A percentile compares a stretch with the other conserved stretches of the same genome.
Conservation (phyloP, 2,888 invertebrate genomes). For the Notodonta ziczac region DNA sequence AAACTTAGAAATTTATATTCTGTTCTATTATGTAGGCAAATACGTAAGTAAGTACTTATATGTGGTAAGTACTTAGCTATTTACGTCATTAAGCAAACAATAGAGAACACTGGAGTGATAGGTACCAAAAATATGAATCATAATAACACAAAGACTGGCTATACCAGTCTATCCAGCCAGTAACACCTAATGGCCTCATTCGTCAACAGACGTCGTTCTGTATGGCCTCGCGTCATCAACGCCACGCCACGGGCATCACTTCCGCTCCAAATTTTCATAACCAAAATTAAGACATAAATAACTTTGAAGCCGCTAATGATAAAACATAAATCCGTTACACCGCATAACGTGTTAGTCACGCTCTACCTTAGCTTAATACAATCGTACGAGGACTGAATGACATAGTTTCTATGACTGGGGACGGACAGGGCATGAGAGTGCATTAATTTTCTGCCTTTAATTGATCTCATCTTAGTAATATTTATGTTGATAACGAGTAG, state of each 20-base stretch:
- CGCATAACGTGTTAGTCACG: slow-evolving; percentile 74
- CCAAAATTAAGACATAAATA: slow-evolving; percentile 81
- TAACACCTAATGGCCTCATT: slow-evolving; percentile 55
- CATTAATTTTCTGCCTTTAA: slow-evolving; percentile 55
- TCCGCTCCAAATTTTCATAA: slow-evolving; percentile 68
- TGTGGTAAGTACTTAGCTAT: background rate
- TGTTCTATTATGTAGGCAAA: no score
- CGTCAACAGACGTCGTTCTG: slow-evolving; percentile 39
- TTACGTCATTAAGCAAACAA: background rate
- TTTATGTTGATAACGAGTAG: slow-evolving; percentile 15
- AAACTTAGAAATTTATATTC: no score
- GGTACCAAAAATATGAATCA: slow-evolving; percentile 39
- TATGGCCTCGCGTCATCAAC: slow-evolving; percentile 54
- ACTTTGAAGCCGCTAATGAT: slow-evolving; percentile 60
- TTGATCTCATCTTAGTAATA: slow-evolving; percentile 26
- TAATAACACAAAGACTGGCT: slow-evolving; percentile 21
- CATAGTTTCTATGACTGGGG: slow-evolving; percentile 50
- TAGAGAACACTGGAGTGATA: slow-evolving; percentile 9
- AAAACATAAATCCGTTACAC: slow-evolving; percentile 70
- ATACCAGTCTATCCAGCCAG: slow-evolving; percentile 18
- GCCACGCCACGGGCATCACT: slow-evolving; percentile 32
- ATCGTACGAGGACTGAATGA: slow-evolving; percentile 55
- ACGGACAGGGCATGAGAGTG: slow-evolving; percentile 58
- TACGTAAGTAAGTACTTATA: background rate
- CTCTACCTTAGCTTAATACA: slow-evolving; percentile 55